Evolutionary conservation across 2,888 invertebrate genomes (phyloP).

Genomic region (Pardosa pseudoannulata): DNA sequence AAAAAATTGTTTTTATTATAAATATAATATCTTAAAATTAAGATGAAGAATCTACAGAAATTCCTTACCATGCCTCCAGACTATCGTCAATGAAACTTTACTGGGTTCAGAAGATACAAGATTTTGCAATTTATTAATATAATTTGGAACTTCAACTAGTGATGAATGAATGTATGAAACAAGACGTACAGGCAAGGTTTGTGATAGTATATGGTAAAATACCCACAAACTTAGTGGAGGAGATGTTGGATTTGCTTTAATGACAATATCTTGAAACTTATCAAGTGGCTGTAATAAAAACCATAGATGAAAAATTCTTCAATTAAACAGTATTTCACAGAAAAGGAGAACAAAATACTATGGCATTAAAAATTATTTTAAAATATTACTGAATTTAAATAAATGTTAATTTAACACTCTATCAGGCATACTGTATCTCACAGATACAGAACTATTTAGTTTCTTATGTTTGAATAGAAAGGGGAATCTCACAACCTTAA

Average conservation of each 20-base stretch:
- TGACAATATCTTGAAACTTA: slow-evolving; percentile 81
- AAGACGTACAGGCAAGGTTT: slow-evolving; percentile 80
- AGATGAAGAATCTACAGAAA: too few species aligned
- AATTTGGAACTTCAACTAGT: slow-evolving; percentile 79
- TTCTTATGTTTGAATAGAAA: too few species aligned
- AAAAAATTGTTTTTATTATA: too few species aligned
- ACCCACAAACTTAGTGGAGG: slow-evolving; percentile 84
- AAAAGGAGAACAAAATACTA: too few species aligned
- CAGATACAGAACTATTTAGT: too few species aligned
- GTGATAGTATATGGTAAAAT: slow-evolving; percentile 81
- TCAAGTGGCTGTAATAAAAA: slow-evolving; percentile 29
- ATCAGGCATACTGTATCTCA: too few species aligned
- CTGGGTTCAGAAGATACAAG: slow-evolving; percentile 3
- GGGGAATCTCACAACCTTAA: too few species aligned
- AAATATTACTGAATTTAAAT: too few species aligned
- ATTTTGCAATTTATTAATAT: slow-evolving; percentile 23
- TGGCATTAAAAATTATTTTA: too few species aligned
- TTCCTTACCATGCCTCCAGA: slow-evolving; percentile 86
- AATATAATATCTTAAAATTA: too few species aligned
- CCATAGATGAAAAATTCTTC: background rate
- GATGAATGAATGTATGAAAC: slow-evolving; percentile 83
- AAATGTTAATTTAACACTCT: too few species aligned
- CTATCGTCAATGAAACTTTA: slow-evolving; percentile 80
- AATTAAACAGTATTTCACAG: too few species aligned
- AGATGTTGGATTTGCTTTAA: slow-evolving; percentile 82